Conservation (phyloP, 1,140 invertebrate genomes). For the Drosophila gunungcola region DNA sequence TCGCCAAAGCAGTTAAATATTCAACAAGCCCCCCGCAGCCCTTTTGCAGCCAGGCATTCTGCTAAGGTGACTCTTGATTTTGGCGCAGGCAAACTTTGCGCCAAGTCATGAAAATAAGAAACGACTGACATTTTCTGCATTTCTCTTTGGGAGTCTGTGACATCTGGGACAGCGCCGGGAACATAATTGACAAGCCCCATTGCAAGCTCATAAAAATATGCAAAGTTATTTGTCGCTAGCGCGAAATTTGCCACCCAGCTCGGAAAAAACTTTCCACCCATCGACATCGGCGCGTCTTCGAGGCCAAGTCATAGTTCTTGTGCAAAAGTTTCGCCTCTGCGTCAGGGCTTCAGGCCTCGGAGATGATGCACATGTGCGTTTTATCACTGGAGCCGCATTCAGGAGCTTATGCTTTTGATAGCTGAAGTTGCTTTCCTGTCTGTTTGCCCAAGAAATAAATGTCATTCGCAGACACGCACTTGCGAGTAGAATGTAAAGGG, state of each 20-base stretch:
- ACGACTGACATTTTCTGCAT: conserved; percentile 24
- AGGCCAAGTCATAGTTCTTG: conserved; percentile 43
- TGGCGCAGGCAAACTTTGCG: conserved; percentile 30
- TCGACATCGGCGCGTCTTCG: conserved; percentile 25
- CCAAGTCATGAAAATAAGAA: conserved; percentile 35
- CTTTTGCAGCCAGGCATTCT: conserved; percentile 10
- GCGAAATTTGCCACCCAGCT: conserved; percentile 32
- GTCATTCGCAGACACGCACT: conserved; percentile 38
- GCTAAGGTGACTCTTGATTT: conserved; percentile 48
- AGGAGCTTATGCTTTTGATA: conserved; percentile 30
- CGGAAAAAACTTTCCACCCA: conserved; percentile 55
- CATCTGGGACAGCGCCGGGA: conserved; percentile 31
- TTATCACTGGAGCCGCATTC: conserved; percentile 52
- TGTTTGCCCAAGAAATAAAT: conserved; percentile 57
- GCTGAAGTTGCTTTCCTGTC: conserved; percentile 35
- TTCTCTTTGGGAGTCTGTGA: conserved; percentile 15
- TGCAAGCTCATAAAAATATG: conserved; percentile 64
- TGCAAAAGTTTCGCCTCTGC: conserved; percentile 49
- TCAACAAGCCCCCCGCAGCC: conserved; percentile 3
- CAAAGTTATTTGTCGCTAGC: conserved; percentile 69
- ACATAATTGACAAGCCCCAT: conserved; percentile 60
- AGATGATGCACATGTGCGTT: conserved; percentile 45
- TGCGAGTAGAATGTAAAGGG: conserved; percentile 9
- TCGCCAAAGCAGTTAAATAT: conserved; percentile 50
- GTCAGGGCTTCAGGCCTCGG: conserved; percentile 16